Conservation (phyloP, 2,113 vertebrate species). For the Neotragus moschatus region DNA sequence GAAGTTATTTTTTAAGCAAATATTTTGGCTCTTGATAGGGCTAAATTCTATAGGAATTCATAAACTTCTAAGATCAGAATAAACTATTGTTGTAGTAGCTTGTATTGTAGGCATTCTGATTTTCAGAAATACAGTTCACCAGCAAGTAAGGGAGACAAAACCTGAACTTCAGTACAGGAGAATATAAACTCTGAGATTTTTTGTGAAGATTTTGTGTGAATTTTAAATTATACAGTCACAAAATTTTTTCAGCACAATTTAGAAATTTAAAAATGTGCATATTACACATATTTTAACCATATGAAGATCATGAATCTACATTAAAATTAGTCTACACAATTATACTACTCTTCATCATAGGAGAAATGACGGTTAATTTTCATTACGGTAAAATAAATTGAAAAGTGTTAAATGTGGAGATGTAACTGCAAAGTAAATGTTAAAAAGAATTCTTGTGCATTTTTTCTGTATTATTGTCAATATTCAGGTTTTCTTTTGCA, state of each 20-base stretch:
- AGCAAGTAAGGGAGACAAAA: not conserved
- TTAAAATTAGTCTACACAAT: not conserved
- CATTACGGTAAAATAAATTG: not conserved
- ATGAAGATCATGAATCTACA: not conserved
- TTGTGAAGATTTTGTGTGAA: not conserved
- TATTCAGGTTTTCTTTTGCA: not conserved
- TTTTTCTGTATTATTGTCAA: conserved; percentile 34
- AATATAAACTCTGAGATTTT: not conserved
- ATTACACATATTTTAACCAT: not conserved
- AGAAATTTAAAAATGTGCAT: not conserved
- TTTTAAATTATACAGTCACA: not conserved
- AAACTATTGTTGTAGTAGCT: not conserved
- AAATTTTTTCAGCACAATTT: not conserved
- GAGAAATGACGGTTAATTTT: not conserved
- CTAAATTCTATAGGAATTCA: not conserved
- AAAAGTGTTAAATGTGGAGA: not conserved
- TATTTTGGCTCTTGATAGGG: not conserved
- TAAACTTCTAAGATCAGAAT: not conserved
- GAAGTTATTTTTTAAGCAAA: not conserved
- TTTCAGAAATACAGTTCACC: not conserved
- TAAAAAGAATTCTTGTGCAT: not conserved
- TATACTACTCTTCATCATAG: not conserved
- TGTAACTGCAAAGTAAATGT: not conserved
- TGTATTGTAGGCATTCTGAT: not conserved
- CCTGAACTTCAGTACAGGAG: not conserved